These are phyloP conservation scores for pig (Sus scrofa) DNA, from an alignment of 2,113 vertebrate species.

Conservation along the genomic window DNA sequence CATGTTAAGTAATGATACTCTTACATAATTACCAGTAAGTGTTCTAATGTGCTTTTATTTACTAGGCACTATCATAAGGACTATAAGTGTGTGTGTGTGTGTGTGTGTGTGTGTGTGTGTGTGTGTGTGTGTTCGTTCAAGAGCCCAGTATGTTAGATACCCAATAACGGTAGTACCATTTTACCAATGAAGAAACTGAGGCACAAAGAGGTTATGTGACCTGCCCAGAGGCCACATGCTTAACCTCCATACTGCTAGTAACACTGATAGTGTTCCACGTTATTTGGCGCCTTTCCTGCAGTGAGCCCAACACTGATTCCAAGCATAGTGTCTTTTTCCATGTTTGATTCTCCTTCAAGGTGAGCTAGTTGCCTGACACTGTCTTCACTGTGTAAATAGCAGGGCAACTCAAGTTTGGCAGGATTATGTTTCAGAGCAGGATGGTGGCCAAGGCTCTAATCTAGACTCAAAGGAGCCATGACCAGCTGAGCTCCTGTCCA, in stretches of 20 bases:
- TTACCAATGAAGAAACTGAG: constrained; percentile 49
- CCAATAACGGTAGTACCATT: neutral
- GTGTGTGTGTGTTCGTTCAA: neutral
- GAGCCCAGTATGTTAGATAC: neutral
- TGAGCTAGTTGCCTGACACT: neutral
- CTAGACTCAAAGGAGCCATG: neutral
- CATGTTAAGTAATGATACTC: neutral
- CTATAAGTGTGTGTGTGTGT: neutral
- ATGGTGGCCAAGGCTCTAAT: neutral
- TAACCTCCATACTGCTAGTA: neutral
- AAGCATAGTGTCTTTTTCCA: neutral
- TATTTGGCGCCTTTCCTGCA: neutral
- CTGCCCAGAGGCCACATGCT: neutral
- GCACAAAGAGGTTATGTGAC: neutral
- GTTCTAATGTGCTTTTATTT: neutral
- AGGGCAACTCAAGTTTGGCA: neutral
- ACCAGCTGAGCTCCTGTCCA: neutral
- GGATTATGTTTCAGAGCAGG: neutral
- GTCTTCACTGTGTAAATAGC: neutral
- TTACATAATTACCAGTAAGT: neutral
- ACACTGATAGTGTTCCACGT: neutral
- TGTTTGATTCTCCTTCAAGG: neutral
- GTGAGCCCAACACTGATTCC: neutral
- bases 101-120: neutral
- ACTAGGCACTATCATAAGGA: neutral